Evolutionary conservation across 2,797 vertebrate species (phyloP).

Genomic region (Eptatretus atami): DNA sequence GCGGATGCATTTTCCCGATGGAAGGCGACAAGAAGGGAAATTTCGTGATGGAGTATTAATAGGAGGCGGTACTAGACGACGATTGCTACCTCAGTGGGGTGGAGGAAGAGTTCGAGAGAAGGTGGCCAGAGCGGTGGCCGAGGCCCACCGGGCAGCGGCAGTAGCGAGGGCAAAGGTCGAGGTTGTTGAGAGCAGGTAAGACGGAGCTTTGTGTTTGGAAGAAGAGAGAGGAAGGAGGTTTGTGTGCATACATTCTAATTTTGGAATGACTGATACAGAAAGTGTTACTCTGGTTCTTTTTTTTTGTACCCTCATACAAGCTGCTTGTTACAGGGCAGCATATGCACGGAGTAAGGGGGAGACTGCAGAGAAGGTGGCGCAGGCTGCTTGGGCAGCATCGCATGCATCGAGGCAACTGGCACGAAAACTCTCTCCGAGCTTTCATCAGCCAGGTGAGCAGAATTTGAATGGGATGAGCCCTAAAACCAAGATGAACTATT

Average conservation of each 20-base stretch:
- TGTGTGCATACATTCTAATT: too few relatives aligned
- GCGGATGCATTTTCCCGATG: constrained; percentile 71
- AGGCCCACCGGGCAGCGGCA: constrained; percentile 17
- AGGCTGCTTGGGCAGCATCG: constrained; percentile 57
- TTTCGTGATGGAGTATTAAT: constrained; percentile 33
- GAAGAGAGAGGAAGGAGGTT: too few relatives aligned
- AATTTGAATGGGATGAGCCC: too few relatives aligned
- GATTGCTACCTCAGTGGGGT: constrained; percentile 17
- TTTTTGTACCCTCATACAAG: too few relatives aligned
- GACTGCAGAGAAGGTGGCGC: constrained; percentile 40
- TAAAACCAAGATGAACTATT: too few relatives aligned
- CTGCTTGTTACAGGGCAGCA: constrained; percentile 24
- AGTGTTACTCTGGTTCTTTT: too few relatives aligned
- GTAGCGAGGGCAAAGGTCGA: constrained; percentile 18
- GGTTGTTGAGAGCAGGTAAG: constrained; percentile 17
- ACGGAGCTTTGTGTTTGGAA: constrained; percentile 3
- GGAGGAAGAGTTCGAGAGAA: constrained; percentile 20
- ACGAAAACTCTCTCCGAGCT: constrained; percentile 72
- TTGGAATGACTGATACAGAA: too few relatives aligned
- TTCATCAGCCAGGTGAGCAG: constrained; percentile 72
- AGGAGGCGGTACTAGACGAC: constrained; percentile 15
- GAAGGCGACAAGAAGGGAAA: constrained; percentile 90
- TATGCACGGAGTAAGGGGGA: constrained; percentile 73
- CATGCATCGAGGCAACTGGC: constrained; percentile 58
- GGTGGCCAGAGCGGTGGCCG: constrained; percentile 19